phyloP scores from a whole-genome alignment of 2,113 vertebrate genomes.

The Hassar affinis region DNA sequence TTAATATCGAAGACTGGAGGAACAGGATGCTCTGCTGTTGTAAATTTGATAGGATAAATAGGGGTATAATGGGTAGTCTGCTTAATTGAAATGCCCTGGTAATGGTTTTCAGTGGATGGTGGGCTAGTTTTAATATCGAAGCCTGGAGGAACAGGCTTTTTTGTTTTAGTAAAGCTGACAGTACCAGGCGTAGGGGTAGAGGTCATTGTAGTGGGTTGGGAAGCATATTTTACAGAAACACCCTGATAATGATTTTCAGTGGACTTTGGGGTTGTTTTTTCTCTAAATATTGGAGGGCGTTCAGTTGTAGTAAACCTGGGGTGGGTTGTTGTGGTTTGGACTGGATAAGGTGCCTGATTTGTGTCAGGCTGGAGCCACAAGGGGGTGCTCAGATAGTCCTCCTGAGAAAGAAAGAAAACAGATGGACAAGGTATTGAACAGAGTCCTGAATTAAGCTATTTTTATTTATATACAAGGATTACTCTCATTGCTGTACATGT shows the following conservation, averaged over 20 bases:
- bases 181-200: background rate
- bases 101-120: background rate
- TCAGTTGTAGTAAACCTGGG: conserved; percentile 34
- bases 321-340: conserved; percentile 40
- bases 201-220: background rate
- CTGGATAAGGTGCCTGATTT: conserved; percentile 40
- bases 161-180: conserved; percentile 21
- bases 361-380: conserved; percentile 53
- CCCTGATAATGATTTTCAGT: conserved; percentile 1
- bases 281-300: conserved; percentile 20
- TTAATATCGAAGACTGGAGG: conserved; percentile 27
- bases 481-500: background rate
- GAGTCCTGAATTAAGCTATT: background rate
- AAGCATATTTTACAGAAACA: background rate
- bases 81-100: background rate
- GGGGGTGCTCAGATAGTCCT: conserved; percentile 47
- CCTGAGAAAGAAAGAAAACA: conserved; percentile 52
- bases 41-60: background rate
- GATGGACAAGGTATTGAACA: background rate
- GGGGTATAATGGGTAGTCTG: background rate
- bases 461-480: background rate
- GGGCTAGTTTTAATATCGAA: conserved; percentile 46
- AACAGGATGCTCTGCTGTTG: background rate
- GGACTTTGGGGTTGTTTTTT: conserved; percentile 46
- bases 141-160: background rate